A percentile compares a stretch with the other conserved stretches of the same genome.
These are phyloP conservation scores for Kradibia gibbosae DNA, from an alignment of 1,140 invertebrate genomes.

Conservation along the genomic window DNA sequence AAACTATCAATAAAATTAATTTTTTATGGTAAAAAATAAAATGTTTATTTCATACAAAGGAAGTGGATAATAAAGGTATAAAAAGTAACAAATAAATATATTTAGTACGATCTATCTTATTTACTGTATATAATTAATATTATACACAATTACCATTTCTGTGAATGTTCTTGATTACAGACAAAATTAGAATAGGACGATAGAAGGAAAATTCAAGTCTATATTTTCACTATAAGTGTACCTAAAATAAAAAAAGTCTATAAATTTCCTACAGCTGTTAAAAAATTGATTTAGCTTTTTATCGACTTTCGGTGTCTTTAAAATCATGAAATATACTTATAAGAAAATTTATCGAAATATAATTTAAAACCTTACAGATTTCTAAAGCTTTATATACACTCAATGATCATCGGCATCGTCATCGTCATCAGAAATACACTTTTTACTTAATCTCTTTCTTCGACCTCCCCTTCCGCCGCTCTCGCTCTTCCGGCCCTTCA, in stretches of 20 bases:
- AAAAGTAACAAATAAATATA: constrained; percentile 48
- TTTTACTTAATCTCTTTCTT: constrained; percentile 79
- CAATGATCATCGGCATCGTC: constrained; percentile 76
- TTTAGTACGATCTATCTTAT: constrained; percentile 53
- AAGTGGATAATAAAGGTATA: constrained; percentile 36
- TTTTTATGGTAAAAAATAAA: not conserved
- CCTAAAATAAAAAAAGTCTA: constrained; percentile 53
- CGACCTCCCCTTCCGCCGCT: constrained; percentile 68
- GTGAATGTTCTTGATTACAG: constrained; percentile 53
- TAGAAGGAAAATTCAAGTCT: constrained; percentile 52
- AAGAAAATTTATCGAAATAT: constrained; percentile 54
- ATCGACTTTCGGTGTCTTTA: constrained; percentile 53
- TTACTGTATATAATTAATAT: constrained; percentile 54
- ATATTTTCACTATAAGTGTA: constrained; percentile 52
- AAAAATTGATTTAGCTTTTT: constrained; percentile 54
- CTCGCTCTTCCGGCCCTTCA: constrained; percentile 72
- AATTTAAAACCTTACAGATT: constrained; percentile 54
- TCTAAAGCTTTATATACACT: constrained; percentile 56
- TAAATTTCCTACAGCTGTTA: constrained; percentile 52
- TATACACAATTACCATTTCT: constrained; percentile 54
- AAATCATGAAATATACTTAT: constrained; percentile 52
- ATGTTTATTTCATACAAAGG: constrained; percentile 16
- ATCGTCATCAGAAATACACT: constrained; percentile 84
- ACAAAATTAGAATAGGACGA: constrained; percentile 51
- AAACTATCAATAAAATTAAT: constrained; percentile 1